Evolutionary conservation across 1,140 invertebrate species (phyloP).

Genomic region (Aphelinus certus): DNA sequence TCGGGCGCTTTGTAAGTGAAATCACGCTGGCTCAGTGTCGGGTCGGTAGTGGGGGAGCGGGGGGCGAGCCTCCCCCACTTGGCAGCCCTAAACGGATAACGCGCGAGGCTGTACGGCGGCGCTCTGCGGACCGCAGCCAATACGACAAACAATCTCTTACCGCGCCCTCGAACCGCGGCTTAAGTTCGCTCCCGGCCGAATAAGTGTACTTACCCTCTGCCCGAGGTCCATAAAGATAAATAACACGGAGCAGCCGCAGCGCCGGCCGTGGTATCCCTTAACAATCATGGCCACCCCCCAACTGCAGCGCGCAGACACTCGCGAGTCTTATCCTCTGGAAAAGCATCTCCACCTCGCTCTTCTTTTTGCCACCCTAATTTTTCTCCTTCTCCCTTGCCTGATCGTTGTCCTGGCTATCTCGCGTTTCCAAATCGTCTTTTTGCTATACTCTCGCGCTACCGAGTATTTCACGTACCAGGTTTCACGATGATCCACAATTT

Average conservation of each 20-base stretch:
- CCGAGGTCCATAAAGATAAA: constrained; percentile 67
- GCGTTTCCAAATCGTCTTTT: too few species aligned
- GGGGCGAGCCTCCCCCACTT: background rate
- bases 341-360: background rate
- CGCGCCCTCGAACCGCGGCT: constrained; percentile 54
- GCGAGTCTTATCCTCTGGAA: constrained; percentile 10
- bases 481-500: too few species aligned
- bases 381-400: constrained; percentile 11
- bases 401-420: background rate
- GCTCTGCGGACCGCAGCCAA: constrained; percentile 55
- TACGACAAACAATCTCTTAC: constrained; percentile 65
- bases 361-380: constrained; percentile 21
- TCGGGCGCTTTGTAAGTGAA: constrained; percentile 32
- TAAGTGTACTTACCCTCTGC: constrained; percentile 67
- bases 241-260: constrained; percentile 55
- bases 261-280: constrained; percentile 40
- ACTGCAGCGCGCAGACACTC: background rate
- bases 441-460: too few species aligned
- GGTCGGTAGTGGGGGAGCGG: background rate
- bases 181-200: constrained; percentile 48
- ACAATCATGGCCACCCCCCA: constrained; percentile 42
- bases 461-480: too few species aligned
- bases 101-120: constrained; percentile 42
- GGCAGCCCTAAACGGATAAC: constrained; percentile 50
- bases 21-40: constrained; percentile 25